Evolutionary conservation across 2,797 vertebrate genomes (phyloP).

Genomic region (Petrocephalus schoutedeni): DNA sequence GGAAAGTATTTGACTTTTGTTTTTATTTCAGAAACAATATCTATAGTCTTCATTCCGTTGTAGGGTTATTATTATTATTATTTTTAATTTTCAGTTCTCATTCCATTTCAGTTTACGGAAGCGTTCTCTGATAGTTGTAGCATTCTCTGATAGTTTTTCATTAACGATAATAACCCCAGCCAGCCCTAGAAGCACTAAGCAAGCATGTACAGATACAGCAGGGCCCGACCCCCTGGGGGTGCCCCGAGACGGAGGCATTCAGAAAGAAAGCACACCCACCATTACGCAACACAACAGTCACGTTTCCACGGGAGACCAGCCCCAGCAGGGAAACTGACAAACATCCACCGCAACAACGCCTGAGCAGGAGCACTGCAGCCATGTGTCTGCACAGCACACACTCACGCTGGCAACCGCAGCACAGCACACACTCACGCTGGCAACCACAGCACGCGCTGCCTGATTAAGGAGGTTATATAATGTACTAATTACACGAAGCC

Average conservation of each 20-base stretch:
- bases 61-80: neutral
- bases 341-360: neutral
- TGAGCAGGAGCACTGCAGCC: neutral
- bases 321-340: neutral
- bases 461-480: neutral
- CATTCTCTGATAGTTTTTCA: neutral
- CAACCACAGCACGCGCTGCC: neutral
- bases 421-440: neutral
- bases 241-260: conserved; percentile 23
- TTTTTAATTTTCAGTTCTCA: neutral
- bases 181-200: neutral
- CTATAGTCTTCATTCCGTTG: neutral
- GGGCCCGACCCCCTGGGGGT: conserved; percentile 12
- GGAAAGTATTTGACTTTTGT: neutral
- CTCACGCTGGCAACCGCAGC: neutral
- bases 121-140: neutral
- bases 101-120: neutral
- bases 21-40: neutral
- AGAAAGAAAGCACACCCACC: neutral
- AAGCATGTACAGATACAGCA: neutral
- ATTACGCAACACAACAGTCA: conserved; percentile 21
- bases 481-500: neutral
- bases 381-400: neutral
- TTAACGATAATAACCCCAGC: neutral
- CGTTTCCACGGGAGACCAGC: neutral